phyloP scores from a whole-genome alignment of 1,140 invertebrate species.

The Vanessa tameamea region DNA sequence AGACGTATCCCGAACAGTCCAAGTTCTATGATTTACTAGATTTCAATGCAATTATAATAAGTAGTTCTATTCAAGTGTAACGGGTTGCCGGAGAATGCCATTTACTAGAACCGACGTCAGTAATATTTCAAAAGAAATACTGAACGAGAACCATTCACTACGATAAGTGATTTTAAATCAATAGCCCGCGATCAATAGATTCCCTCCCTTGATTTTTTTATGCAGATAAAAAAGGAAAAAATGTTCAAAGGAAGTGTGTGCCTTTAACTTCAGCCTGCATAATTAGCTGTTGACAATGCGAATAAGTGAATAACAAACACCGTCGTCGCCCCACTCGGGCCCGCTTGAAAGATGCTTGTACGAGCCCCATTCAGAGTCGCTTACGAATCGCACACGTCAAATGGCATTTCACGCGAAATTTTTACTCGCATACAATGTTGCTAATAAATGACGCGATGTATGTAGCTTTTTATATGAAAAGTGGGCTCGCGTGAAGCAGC shows the following conservation, averaged over 20 bases:
- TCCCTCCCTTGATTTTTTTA: constrained; percentile 36
- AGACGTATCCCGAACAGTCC: constrained; percentile 17
- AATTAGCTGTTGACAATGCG: constrained; percentile 48
- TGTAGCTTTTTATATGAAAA: constrained; percentile 32
- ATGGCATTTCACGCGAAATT: constrained; percentile 19
- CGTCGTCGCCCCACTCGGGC: constrained; percentile 42
- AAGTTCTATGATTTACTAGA: constrained; percentile 39
- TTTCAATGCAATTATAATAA: constrained; percentile 40
- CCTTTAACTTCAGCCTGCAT: constrained; percentile 47
- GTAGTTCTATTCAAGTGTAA: constrained; percentile 40
- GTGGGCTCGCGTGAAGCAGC: not conserved
- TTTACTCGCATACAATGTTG: constrained; percentile 32
- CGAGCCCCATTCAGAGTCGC: constrained; percentile 11
- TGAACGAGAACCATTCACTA: constrained; percentile 33
- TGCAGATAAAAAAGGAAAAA: constrained; percentile 37
- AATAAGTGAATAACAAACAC: constrained; percentile 51
- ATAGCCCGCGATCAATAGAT: constrained; percentile 37
- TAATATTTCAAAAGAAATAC: constrained; percentile 38
- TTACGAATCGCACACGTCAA: constrained; percentile 22
- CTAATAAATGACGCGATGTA: constrained; percentile 18
- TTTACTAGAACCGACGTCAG: constrained; percentile 36
- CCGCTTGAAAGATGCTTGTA: constrained; percentile 41
- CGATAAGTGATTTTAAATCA: constrained; percentile 41
- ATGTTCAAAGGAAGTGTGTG: constrained; percentile 44
- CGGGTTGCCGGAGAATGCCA: constrained; percentile 34